These are phyloP conservation scores for Colossoma macropomum DNA, from an alignment of 2,113 vertebrate genomes.

Conservation along the genomic window DNA sequence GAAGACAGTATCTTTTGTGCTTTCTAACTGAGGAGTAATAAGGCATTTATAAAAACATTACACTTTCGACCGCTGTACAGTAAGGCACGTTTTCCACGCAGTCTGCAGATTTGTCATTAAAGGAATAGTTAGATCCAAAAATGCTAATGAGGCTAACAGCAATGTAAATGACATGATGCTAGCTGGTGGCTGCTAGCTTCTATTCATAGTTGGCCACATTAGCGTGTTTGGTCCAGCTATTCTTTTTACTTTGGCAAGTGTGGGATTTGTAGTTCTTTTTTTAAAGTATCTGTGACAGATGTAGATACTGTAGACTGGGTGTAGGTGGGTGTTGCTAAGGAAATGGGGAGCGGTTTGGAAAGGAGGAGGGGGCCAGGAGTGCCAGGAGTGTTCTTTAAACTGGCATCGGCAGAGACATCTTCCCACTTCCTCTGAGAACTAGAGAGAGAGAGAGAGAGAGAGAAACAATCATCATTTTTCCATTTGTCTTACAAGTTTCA, in stretches of 20 bases:
- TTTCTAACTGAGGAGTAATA: not conserved
- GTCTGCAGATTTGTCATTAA: not conserved
- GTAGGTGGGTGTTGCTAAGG: not conserved
- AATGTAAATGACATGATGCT: not conserved
- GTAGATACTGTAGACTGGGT: constrained; percentile 6
- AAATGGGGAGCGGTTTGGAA: not conserved
- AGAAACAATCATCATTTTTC: too few species aligned
- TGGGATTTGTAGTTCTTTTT: not conserved
- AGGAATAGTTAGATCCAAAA: not conserved
- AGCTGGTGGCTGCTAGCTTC: not conserved
- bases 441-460: constrained; percentile 25
- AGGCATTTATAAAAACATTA: constrained; percentile 12
- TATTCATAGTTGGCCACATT: too few species aligned
- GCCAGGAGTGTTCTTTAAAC: constrained; percentile 61
- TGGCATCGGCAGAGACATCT: constrained; percentile 78
- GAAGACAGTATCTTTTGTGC: constrained; percentile 14
- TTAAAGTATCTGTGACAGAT: not conserved
- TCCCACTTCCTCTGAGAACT: constrained; percentile 77
- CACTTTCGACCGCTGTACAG: constrained; percentile 4
- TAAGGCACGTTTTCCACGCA: constrained; percentile 38
- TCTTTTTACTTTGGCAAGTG: not conserved
- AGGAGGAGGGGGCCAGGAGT: not conserved
- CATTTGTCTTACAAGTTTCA: too few species aligned
- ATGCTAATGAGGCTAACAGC: not conserved
- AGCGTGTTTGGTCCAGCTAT: too few species aligned